Conservation (phyloP, 1,140 invertebrate genomes). For the Anastatus disparis region DNA sequence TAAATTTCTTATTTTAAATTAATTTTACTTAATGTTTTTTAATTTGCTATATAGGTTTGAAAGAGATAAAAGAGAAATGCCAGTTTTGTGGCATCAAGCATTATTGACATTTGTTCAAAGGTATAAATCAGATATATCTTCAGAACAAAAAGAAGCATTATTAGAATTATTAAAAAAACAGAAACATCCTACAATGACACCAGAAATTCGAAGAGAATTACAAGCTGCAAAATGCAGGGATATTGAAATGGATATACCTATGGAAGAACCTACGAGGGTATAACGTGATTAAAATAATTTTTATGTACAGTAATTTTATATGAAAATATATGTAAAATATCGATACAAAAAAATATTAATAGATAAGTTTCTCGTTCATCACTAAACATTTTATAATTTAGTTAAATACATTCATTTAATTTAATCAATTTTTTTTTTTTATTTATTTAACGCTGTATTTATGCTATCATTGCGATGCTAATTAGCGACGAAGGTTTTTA, state of each 20-base stretch:
- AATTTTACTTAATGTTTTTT: constrained; percentile 45
- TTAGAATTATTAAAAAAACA: constrained; percentile 83
- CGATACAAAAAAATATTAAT: too few species aligned
- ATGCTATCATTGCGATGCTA: too few species aligned
- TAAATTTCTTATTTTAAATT: not conserved
- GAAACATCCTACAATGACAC: constrained; percentile 83
- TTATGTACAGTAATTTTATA: constrained; percentile 30
- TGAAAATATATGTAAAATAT: constrained; percentile 9
- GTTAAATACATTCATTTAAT: too few species aligned
- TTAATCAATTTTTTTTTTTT: too few species aligned
- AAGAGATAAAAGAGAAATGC: constrained; percentile 83
- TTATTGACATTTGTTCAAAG: constrained; percentile 93
- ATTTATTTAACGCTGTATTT: too few species aligned
- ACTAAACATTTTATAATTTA: too few species aligned
- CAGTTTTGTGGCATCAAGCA: constrained; percentile 97
- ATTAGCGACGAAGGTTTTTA: too few species aligned
- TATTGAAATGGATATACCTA: constrained; percentile 67
- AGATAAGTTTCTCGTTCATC: too few species aligned
- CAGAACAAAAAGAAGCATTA: constrained; percentile 90
- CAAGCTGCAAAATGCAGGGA: constrained; percentile 86
- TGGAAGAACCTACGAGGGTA: constrained; percentile 46
- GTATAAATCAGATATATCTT: constrained; percentile 94
- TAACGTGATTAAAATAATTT: constrained; percentile 25
- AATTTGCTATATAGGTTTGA: constrained; percentile 84
- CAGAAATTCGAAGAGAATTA: constrained; percentile 87